Evolutionary conservation across 1,140 invertebrate genomes (phyloP), one percentile per base, ranked within the genome.

Genomic region (Zeugodacus cucurbitae): DNA sequence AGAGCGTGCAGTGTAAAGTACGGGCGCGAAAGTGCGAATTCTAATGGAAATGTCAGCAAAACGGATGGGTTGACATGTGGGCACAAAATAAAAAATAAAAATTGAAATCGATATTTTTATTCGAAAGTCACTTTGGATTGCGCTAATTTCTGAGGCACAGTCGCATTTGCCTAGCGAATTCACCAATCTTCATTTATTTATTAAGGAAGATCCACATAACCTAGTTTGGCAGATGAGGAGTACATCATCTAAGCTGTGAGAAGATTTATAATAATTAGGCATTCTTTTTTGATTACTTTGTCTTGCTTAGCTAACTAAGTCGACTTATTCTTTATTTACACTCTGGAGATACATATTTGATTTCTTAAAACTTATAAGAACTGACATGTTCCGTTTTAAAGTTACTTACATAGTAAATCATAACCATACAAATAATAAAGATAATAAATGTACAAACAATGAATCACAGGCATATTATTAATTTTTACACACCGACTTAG

Each of bases 401-500:
- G 17, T 34, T 34, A 67, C 29, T 67, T 67, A 67, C n/a, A 34
- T 0, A 67, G 48, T 17, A 5, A 6, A 5, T 34, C 3, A 67
- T 34, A 20, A 8, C 8, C 10, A 3, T 62, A 62, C n/a, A 62
- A 54, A 67, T 74, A 74, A n/a, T n/a, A n/a, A n/a, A 34, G 58
- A 62, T n/a, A 59, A 59, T 59, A 26, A 32, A 26, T 26, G 10
- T 48, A 48, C 29, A 82, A 82, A 82, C n/a, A 86, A 57, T 86
- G 54, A 64, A 89, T 89, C 88, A 89, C 88, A 89, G 88, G 88
- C 88, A 89, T 89, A 89, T 89, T 89, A 89, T 87, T 64, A 37
- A 34, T 86, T 86, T 86, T 58, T 20, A 59, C 57, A 78, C 87
- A 29, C 34, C 29, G 67, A 59, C 37, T 82, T 85, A 59, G 37